Evolutionary conservation across 2,113 vertebrate species (phyloP).

Genomic region (Cranoglanis bouderius): DNA sequence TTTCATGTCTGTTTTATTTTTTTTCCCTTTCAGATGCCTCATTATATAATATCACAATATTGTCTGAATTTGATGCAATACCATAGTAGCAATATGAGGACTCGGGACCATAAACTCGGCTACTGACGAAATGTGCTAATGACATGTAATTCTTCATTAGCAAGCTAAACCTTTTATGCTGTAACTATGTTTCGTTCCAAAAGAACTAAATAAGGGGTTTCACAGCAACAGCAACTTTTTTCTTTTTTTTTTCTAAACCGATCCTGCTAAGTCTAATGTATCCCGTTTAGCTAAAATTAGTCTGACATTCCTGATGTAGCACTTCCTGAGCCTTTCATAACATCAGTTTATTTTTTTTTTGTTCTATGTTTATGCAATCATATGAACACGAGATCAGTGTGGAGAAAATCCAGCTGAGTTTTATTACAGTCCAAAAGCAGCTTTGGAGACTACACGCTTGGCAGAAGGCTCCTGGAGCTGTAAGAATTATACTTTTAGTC

Average conservation of each 20-base stretch:
- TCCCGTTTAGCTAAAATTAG: not conserved
- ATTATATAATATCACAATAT: not conserved
- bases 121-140: not conserved
- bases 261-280: not conserved
- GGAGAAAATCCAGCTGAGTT: not conserved
- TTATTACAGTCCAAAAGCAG: not conserved
- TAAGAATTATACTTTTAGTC: not conserved
- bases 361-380: not conserved
- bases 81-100: not conserved
- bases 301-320: not conserved
- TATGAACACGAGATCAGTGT: not conserved
- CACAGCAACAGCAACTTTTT: not conserved
- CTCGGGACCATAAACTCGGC: not conserved
- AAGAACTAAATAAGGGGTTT: not conserved
- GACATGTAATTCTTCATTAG: not conserved
- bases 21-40: not conserved
- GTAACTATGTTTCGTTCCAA: not conserved
- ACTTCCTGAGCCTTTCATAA: not conserved
- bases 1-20: conserved; percentile 6
- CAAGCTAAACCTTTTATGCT: not conserved
- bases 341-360: not conserved
- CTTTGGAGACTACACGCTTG: not conserved
- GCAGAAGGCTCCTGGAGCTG: not conserved
- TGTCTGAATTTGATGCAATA: not conserved
- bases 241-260: too few species aligned